Evolutionary conservation across 2,888 invertebrate species (phyloP).

Genomic region (Yponomeuta cagnagella): DNA sequence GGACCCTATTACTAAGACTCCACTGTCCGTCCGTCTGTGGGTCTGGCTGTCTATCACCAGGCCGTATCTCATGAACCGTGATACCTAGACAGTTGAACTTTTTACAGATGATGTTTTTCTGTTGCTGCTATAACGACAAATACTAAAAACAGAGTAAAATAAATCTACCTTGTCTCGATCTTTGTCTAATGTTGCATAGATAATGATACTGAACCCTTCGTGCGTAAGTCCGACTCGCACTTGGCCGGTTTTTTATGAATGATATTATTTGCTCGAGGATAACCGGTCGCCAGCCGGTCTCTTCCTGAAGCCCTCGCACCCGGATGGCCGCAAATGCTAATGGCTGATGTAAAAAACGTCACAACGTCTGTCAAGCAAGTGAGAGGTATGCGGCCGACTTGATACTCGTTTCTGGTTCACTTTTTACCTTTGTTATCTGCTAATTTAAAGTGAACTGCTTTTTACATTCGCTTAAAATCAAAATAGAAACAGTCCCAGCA

Average conservation of each 20-base stretch:
- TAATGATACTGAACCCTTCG: too few relatives aligned
- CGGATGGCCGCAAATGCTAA: constrained; percentile 15
- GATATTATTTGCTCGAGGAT: constrained; percentile 37
- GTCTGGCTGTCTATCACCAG: too few relatives aligned
- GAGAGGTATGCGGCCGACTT: background rate
- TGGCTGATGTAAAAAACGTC: constrained; percentile 9
- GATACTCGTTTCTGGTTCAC: background rate
- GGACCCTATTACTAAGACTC: too few relatives aligned
- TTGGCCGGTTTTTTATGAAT: constrained; percentile 25
- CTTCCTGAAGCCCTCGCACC: constrained; percentile 34
- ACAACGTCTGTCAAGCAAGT: background rate
- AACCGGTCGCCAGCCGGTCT: constrained; percentile 38
- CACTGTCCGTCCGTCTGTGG: too few relatives aligned
- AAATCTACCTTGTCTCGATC: too few relatives aligned
- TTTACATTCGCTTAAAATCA: background rate
- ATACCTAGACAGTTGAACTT: too few relatives aligned
- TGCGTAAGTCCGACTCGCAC: too few relatives aligned
- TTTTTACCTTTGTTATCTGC: background rate
- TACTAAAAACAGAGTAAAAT: too few relatives aligned
- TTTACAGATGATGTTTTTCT: too few relatives aligned
- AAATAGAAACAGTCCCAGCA: background rate
- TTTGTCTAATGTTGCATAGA: too few relatives aligned
- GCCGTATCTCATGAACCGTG: too few relatives aligned
- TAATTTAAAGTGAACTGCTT: background rate
- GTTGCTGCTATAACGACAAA: too few relatives aligned